These are phyloP conservation scores for Tachuris rubrigastra DNA, from an alignment of 2,113 vertebrate species.

Conservation along the genomic window DNA sequence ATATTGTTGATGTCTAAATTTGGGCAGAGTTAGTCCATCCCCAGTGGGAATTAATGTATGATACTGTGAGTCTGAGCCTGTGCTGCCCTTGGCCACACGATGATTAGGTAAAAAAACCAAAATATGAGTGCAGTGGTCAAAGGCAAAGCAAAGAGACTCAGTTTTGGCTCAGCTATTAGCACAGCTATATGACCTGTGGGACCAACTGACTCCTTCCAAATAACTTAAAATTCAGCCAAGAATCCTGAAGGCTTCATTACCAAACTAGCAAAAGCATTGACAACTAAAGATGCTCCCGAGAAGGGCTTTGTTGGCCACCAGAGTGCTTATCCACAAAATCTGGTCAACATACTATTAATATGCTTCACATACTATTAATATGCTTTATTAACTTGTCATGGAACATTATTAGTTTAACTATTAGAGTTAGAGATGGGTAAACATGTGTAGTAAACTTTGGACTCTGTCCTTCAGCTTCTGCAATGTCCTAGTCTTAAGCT, in stretches of 20 bases:
- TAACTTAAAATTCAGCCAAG: background rate
- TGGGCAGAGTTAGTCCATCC: background rate
- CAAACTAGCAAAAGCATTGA: background rate
- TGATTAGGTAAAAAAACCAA: background rate
- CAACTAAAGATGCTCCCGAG: background rate
- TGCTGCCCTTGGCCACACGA: rapidly evolving
- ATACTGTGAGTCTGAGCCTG: background rate
- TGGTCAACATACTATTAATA: too few relatives aligned
- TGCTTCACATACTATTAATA: background rate
- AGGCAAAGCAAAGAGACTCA: background rate
- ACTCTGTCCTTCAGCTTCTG: background rate
- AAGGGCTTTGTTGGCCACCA: background rate
- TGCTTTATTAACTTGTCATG: background rate
- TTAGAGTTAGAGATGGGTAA: background rate
- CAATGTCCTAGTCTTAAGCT: background rate
- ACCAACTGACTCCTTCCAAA: background rate
- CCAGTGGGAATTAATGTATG: background rate
- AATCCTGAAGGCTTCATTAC: background rate
- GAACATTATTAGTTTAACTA: background rate
- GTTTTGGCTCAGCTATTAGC: background rate
- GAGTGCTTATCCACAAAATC: background rate
- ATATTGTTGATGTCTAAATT: background rate
- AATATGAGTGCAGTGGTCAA: background rate
- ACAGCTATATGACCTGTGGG: background rate
- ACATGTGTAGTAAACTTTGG: background rate